Evolutionary conservation across 2,797 vertebrate species (phyloP), one percentile per base, ranked within the genome.

Genomic region (Lepilemur ruficaudatus): DNA sequence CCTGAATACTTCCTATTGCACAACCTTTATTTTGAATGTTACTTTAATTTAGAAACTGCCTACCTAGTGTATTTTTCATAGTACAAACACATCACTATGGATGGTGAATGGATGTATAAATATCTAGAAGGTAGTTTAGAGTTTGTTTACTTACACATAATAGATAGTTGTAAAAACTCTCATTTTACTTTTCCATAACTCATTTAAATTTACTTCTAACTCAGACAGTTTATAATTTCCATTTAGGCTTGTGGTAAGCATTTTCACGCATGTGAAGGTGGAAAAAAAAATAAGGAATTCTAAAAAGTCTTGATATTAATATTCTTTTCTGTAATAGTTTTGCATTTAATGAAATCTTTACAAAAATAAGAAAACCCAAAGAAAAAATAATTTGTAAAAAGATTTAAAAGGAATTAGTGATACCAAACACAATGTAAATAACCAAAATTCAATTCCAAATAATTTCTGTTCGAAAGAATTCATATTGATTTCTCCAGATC

Each of bases 361-460:
- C 30, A 86, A 48, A 79, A 91, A 69, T 93, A 15, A 80, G 72
- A 90, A 95, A 94, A 57, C 0, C 1, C 2, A 70, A 11, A 5
- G 32, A 92, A 0, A 46, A 88, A 91, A 90, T 69, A 25, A 67
- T 69, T 69, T 92, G 7, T 35, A 89, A 97, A 43, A 63, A 48
- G 6, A 93, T 91, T 65, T 92, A 32, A 90, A n/a, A 81, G 81
- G 11, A 46, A 79, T 22, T 15, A 61, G 69, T 52, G 9, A 69
- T 55, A 93, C 23, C 7, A 82, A 76, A 38, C 88, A 88, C 73
- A 97, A 93, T 46, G 8, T 84, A 91, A 97, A 92, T 17, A 80
- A 59, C 83, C 17, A 69, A 70, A 0, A 91, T 78, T 57, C 32
- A 93, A 30, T 93, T 97, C 25, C 12, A 97, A 35, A 83, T 95